A percentile compares a stretch with the other conserved stretches of the same genome.
Evolutionary conservation across 2,113 vertebrate species (phyloP).

Genomic region (Catagonus wagneri): DNA sequence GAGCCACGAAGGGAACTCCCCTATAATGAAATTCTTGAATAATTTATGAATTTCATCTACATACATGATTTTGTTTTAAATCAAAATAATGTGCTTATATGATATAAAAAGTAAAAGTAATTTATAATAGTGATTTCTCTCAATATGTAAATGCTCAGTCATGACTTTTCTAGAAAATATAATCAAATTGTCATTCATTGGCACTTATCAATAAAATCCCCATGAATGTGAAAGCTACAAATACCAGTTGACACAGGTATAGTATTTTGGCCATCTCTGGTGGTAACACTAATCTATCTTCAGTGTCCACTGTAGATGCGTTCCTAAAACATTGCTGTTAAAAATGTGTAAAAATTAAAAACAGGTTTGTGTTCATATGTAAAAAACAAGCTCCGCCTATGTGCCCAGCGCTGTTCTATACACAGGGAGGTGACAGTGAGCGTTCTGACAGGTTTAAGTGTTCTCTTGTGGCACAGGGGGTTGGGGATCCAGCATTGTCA

Average conservation of each 20-base stretch:
- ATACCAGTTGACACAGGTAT: not conserved
- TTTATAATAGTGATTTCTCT: conserved; percentile 50
- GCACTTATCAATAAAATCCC: conserved; percentile 40
- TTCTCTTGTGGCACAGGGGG: too few species aligned
- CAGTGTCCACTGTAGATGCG: not conserved
- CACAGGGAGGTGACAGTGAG: too few species aligned
- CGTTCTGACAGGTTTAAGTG: too few species aligned
- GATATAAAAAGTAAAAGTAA: not conserved
- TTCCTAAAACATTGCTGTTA: conserved; percentile 19
- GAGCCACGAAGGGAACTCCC: too few species aligned
- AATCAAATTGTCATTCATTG: conserved; percentile 1
- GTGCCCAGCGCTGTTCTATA: too few species aligned
- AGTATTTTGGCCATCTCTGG: not conserved
- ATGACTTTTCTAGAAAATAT: conserved; percentile 26
- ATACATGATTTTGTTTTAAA: conserved; percentile 16
- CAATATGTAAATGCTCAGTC: not conserved
- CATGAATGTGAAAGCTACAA: not conserved
- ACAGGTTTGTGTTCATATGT: not conserved
- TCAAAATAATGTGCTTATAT: not conserved
- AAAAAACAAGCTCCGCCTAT: too few species aligned
- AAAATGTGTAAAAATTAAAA: not conserved
- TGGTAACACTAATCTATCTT: not conserved
- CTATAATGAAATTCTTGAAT: conserved; percentile 44
- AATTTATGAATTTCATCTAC: not conserved
- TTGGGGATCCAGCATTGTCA: too few species aligned